These are phyloP conservation scores for Xyrichtys novacula DNA, from an alignment of 2,797 vertebrate species.

Conservation along the genomic window DNA sequence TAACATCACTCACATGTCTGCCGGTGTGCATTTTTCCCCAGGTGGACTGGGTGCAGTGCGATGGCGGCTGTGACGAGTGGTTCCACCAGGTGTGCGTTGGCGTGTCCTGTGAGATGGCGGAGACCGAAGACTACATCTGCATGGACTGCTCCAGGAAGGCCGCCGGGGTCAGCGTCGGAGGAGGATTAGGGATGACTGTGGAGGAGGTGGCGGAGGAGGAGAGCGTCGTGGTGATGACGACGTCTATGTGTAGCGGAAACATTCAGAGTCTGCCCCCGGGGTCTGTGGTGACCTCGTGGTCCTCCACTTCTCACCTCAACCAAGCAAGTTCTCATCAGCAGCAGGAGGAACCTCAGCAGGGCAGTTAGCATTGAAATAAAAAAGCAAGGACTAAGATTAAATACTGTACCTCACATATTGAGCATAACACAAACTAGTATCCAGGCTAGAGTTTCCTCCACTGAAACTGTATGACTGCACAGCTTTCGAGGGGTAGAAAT, in stretches of 20 bases:
- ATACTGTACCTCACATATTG: constrained; percentile 26
- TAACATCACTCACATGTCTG: neutral
- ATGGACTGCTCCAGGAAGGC: constrained; percentile 91
- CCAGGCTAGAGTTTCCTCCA: constrained; percentile 32
- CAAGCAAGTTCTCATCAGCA: constrained; percentile 51
- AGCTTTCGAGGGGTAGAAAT: neutral
- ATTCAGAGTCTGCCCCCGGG: constrained; percentile 57
- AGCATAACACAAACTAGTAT: constrained; percentile 32
- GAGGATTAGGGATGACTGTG: constrained; percentile 58
- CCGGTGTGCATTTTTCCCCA: constrained; percentile 66
- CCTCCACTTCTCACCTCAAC: constrained; percentile 49
- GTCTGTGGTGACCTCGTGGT: constrained; percentile 54
- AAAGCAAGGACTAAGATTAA: constrained; percentile 23
- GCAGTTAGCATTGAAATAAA: constrained; percentile 87
- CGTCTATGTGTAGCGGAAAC: constrained; percentile 78
- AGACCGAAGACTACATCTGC: constrained; percentile 99
- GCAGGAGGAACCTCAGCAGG: constrained; percentile 86
- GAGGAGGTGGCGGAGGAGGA: constrained; percentile 85
- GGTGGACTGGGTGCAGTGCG: constrained; percentile 99
- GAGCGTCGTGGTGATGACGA: constrained; percentile 81
- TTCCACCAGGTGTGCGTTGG: constrained; percentile 99
- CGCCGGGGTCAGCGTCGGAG: constrained; percentile 48
- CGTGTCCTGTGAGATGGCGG: constrained; percentile 97
- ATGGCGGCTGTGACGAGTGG: constrained; percentile 99
- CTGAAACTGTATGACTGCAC: constrained; percentile 14